These are phyloP conservation scores for Enchytraeus crypticus DNA, from an alignment of 2,888 invertebrate species.

Conservation along the genomic window DNA sequence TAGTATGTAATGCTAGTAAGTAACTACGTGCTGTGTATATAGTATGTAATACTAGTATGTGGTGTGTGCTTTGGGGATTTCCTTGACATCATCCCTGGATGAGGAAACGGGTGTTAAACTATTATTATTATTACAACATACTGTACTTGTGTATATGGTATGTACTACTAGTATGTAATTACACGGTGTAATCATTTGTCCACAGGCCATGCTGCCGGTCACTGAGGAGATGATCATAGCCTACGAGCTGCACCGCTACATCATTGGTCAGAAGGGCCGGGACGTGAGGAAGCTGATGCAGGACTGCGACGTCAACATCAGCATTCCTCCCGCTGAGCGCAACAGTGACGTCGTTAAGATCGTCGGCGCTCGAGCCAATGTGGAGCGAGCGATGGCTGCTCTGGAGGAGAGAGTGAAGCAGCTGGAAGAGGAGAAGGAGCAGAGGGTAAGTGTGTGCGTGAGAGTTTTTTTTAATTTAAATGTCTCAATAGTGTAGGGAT, in stretches of 20 bases:
- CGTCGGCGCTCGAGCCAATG: constrained; percentile 72
- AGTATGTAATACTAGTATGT: too few relatives aligned
- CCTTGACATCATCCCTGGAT: too few relatives aligned
- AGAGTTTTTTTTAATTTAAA: too few relatives aligned
- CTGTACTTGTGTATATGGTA: too few relatives aligned
- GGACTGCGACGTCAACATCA: constrained; percentile 78
- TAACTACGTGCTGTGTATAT: too few relatives aligned
- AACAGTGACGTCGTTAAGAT: constrained; percentile 74
- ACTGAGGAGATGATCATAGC: constrained; percentile 66
- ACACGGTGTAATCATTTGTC: too few relatives aligned
- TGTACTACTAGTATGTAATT: too few relatives aligned
- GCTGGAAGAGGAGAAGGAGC: constrained; percentile 75
- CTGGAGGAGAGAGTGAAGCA: constrained; percentile 70
- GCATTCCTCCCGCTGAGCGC: constrained; percentile 62
- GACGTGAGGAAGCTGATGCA: constrained; percentile 81
- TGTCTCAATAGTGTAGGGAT: too few relatives aligned
- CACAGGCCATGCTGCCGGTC: constrained; percentile 52
- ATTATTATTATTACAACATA: too few relatives aligned
- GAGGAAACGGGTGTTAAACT: too few relatives aligned
- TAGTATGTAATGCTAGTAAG: too few relatives aligned
- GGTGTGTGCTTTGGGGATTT: too few relatives aligned
- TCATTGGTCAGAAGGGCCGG: constrained; percentile 76
- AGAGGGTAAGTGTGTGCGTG: constrained; percentile 55
- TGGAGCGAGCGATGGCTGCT: constrained; percentile 72
- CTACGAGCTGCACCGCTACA: constrained; percentile 81